These are phyloP conservation scores for Acleris sparsana DNA, from an alignment of 2,888 invertebrate species.

Conservation along the genomic window DNA sequence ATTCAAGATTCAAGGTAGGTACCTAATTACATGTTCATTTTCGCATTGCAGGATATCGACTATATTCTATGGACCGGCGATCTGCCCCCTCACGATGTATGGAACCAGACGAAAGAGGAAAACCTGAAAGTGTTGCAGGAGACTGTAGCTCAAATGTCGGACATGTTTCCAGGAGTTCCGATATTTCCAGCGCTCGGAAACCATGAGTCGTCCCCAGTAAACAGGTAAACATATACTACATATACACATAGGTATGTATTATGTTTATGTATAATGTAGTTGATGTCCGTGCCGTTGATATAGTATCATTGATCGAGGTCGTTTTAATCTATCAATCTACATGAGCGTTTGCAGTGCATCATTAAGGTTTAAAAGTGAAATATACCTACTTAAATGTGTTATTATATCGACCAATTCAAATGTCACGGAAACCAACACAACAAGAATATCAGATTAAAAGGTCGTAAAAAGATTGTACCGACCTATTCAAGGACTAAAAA, in stretches of 20 bases:
- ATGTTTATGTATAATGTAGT: conserved; percentile 1
- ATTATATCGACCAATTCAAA: background rate
- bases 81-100: conserved; percentile 97
- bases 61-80: conserved; percentile 98
- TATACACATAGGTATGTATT: background rate
- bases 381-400: background rate
- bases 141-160: conserved; percentile 92
- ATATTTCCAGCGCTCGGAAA: conserved; percentile 98
- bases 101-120: conserved; percentile 95
- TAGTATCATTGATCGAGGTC: conserved; percentile 25
- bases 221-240: conserved; percentile 86
- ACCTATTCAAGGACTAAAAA: no score
- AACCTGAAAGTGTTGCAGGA: conserved; percentile 93
- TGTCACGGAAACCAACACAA: no score
- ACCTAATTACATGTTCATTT: conserved; percentile 27
- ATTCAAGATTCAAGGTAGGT: background rate
- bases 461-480: no score
- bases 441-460: no score
- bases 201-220: conserved; percentile 97
- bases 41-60: conserved; percentile 89
- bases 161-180: conserved; percentile 95
- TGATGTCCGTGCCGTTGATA: conserved; percentile 16
- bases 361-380: background rate
- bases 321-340: conserved; percentile 27
- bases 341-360: background rate